Evolutionary conservation across 1,140 invertebrate species (phyloP).

Genomic region (Caenorhabditis brenneri): DNA sequence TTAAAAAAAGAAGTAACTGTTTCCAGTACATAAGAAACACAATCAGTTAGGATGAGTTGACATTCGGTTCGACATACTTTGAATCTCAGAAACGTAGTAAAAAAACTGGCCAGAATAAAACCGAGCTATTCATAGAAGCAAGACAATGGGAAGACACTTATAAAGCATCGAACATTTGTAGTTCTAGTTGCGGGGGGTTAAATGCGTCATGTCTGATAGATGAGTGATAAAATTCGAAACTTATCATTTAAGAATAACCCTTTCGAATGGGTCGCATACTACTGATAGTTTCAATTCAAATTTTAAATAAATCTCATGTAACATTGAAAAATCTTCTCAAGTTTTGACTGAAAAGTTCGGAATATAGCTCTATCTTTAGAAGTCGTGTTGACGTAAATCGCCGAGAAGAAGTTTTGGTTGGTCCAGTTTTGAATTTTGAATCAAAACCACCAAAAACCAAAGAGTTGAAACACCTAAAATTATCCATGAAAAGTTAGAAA

Average conservation of each 20-base stretch:
- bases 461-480: background rate
- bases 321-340: too few species aligned
- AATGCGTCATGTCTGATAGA: background rate
- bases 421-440: background rate
- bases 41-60: too few species aligned
- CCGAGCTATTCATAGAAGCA: background rate
- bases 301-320: too few species aligned
- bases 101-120: background rate
- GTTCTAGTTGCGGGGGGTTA: background rate
- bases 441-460: background rate
- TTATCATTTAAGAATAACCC: too few species aligned
- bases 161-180: constrained; percentile 31
- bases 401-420: background rate
- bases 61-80: too few species aligned
- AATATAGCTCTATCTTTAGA: background rate
- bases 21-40: too few species aligned
- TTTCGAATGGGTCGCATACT: too few species aligned
- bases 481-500: background rate
- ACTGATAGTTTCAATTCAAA: too few species aligned
- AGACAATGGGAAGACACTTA: background rate
- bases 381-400: background rate
- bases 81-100: too few species aligned
- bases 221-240: background rate
- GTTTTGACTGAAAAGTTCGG: too few species aligned
- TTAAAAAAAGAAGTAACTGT: too few species aligned